These are phyloP conservation scores for Sinohyriopsis cumingii DNA, from an alignment of 2,888 invertebrate species.

Conservation along the genomic window DNA sequence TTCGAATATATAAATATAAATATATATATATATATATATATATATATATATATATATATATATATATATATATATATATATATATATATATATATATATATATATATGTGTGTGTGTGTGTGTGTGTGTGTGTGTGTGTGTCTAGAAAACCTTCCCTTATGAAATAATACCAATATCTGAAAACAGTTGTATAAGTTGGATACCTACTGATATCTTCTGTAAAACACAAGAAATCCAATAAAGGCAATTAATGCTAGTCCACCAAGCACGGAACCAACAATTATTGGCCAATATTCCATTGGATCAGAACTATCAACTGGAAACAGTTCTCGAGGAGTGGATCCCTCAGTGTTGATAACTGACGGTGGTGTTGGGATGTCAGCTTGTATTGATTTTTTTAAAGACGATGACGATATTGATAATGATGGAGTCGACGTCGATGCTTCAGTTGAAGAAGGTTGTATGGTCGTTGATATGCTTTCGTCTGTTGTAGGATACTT, in stretches of 20 bases:
- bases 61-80: too few relatives aligned
- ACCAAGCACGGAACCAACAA: conserved; percentile 45
- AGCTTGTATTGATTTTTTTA: not conserved
- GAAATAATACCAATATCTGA: not conserved
- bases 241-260: conserved; percentile 32
- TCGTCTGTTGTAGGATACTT: not conserved
- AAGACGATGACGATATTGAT: conserved; percentile 2
- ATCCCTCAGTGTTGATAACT: not conserved
- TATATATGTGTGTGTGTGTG: too few relatives aligned
- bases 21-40: too few relatives aligned
- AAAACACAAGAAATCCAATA: conserved; percentile 33
- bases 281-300: conserved; percentile 43
- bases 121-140: too few relatives aligned
- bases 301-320: conserved; percentile 9
- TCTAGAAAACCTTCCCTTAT: too few relatives aligned
- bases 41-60: too few relatives aligned
- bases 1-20: too few relatives aligned
- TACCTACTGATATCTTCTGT: conserved; percentile 43
- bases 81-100: too few relatives aligned
- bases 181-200: not conserved
- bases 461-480: conserved; percentile 1
- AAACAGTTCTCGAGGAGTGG: conserved; percentile 4
- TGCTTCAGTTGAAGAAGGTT: too few relatives aligned
- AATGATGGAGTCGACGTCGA: conserved; percentile 5
- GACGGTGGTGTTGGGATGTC: conserved; percentile 1